phyloP scores from a whole-genome alignment of 2,113 vertebrate species.

The Mesoclemmys tuberculata region DNA sequence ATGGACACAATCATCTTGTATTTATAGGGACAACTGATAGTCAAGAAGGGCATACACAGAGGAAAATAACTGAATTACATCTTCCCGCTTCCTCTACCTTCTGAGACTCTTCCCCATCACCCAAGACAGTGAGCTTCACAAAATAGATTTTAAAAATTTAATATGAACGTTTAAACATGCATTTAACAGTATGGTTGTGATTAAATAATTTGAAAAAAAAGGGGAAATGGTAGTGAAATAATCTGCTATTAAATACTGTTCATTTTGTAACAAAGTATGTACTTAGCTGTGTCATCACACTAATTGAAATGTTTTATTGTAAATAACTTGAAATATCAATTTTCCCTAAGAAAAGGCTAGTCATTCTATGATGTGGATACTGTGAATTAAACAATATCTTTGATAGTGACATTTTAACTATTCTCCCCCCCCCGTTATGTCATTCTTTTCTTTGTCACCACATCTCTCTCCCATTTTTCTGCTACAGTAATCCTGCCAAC shows the following conservation, averaged over 20 bases:
- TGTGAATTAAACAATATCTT: background rate
- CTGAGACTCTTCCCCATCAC: background rate
- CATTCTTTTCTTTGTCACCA: background rate
- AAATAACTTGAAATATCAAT: background rate
- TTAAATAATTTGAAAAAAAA: background rate
- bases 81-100: background rate
- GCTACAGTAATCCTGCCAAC: background rate
- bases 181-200: background rate
- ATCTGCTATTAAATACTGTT: background rate
- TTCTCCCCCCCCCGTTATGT: background rate
- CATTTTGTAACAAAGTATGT: background rate
- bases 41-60: background rate
- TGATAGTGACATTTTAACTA: background rate
- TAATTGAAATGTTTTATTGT: background rate
- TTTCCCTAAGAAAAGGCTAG: background rate
- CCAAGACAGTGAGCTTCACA: slow-evolving; percentile 20
- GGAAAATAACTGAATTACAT: background rate
- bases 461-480: background rate
- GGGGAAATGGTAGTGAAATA: background rate
- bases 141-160: background rate
- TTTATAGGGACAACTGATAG: background rate
- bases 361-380: background rate
- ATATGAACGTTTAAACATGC: background rate
- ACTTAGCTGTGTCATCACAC: background rate
- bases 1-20: background rate